Base-by-base conservation (phyloP, 1,140 invertebrate genomes). In the Callitettix versicolor region DNA sequence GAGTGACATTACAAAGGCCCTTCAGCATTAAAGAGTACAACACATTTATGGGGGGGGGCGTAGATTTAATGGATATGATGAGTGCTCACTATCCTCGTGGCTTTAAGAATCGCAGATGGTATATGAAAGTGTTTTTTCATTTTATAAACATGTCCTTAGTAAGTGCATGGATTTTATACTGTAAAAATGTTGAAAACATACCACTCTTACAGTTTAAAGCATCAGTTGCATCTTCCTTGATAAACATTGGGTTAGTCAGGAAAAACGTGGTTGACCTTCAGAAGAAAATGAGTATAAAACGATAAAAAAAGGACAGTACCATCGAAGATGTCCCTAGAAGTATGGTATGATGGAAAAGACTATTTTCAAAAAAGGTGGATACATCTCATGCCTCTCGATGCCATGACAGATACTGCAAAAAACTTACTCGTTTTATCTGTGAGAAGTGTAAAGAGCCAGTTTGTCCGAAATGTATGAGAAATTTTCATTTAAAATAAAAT, bases 101-200 rank as follows among this genome's bases (percentile, higher is more conserved):
- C 12, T 53, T 56, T 5, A 60, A 60, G 44, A 60, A 55, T 49
- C 44, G 49, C 33, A 41, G 47, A 46, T 58, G 58, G 58, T 60
- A 51, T 15, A 49, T 52, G 12, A 30, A 38, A 34, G 47, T 60
- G 17, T 46, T 60, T 44, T 58, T 53, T 40, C 58, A 60, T 15
- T 48, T 60, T 46, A 14, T 60, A n/a, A 59, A 59, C 43, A 36
- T 59, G 22, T 0, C 36, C 2, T 54, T 59, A 38, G 57, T 60
- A 11, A 56, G 50, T 46, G 41, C 56, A 21, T 60, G 56, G 41
- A 24, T 53, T 15, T 34, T 58, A 15, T 60, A 58, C 43, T n/a
- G n/a, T n/a, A 56, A 24, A 58, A 7, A n/a, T 18, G 18, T n/a
- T n/a, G 18, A 12, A 42, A 42, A 42, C 11, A 12, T 24, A 11